A percentile compares a stretch with the other conserved stretches of the same genome.
Evolutionary conservation across 2,113 vertebrate genomes (phyloP).

Genomic region (Micronycteris hirsuta): DNA sequence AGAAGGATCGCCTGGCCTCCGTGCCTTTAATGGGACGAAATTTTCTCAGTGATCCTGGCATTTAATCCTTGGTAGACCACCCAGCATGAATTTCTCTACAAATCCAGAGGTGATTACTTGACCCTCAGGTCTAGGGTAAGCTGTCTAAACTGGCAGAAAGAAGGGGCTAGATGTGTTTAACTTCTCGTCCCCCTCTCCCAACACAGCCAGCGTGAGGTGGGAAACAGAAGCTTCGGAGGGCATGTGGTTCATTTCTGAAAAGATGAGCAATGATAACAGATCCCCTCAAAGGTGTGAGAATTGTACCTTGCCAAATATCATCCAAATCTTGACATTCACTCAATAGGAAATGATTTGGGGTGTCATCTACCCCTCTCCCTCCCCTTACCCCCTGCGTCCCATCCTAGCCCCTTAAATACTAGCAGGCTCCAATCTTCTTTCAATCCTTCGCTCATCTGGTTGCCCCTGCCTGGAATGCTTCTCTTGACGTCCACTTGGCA

Average conservation of each 20-base stretch:
- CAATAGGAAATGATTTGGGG: background rate
- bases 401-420: too few relatives aligned
- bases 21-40: slow-evolving; percentile 27
- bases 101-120: background rate
- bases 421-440: background rate
- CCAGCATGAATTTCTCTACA: background rate
- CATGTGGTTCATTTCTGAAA: background rate
- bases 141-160: background rate
- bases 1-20: background rate
- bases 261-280: background rate
- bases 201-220: background rate
- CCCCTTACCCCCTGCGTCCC: accelerated
- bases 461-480: background rate
- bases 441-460: accelerated
- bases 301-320: background rate
- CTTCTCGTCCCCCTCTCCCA: background rate
- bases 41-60: slow-evolving; percentile 25
- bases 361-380: background rate
- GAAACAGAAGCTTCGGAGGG: background rate
- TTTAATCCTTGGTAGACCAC: slow-evolving; percentile 29
- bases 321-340: background rate
- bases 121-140: background rate
- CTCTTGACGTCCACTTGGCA: background rate
- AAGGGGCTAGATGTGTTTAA: background rate
- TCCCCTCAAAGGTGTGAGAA: background rate